phyloP scores from a whole-genome alignment of 2,797 vertebrate species.

The Carcharodon carcharias region DNA sequence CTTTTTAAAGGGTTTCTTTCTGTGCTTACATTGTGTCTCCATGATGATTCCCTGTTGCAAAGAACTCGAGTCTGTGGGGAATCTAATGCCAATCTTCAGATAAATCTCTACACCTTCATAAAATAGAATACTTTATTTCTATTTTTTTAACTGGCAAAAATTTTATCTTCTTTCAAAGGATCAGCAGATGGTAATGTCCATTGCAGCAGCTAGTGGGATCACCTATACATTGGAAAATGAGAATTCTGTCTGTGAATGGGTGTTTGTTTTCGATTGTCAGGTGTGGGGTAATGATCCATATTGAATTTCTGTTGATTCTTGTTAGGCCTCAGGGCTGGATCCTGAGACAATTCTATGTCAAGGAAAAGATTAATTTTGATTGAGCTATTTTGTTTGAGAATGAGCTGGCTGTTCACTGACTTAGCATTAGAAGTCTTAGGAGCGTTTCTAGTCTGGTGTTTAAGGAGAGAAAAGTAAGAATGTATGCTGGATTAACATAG shows the following conservation, averaged over 20 bases:
- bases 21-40: not conserved
- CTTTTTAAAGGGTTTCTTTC: slow-evolving; percentile 3
- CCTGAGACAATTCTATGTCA: not conserved
- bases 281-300: not conserved
- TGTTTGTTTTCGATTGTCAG: not conserved
- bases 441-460: not conserved
- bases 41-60: not conserved
- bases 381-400: not conserved
- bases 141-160: not conserved
- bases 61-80: not conserved
- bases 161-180: not conserved
- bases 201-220: not conserved
- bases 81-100: not conserved
- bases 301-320: not conserved
- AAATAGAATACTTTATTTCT: not conserved
- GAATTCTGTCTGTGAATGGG: not conserved
- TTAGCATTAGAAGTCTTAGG: not conserved
- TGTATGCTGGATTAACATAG: not conserved
- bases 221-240: not conserved
- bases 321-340: not conserved
- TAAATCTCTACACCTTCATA: not conserved
- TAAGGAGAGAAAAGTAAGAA: not conserved
- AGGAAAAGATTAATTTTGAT: not conserved
- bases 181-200: not conserved
- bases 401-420: not conserved